Percentiles rank a stretch among this genome's conserved stretches.
phyloP scores from a whole-genome alignment of 2,888 invertebrate genomes.

The Sussaba pulchella region DNA sequence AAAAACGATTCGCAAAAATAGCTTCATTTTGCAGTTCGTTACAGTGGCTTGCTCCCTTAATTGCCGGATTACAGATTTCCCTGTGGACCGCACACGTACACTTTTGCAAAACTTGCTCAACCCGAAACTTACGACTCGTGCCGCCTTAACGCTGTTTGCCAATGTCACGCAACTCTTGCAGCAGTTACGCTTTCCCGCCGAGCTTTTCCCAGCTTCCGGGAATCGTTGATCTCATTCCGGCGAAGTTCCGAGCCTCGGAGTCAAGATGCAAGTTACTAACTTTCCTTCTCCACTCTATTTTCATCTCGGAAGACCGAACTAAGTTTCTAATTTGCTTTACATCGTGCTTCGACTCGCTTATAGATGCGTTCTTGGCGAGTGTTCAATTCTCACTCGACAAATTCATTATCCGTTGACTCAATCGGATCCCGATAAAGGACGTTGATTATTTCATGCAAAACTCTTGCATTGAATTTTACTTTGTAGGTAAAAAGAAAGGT shows the following conservation, averaged over 20 bases:
- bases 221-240: slow-evolving; percentile 13
- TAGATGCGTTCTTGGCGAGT: too few species aligned
- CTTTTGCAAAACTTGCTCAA: slow-evolving; percentile 36
- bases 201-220: background rate
- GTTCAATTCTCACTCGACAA: background rate
- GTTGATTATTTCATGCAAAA: too few species aligned
- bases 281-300: slow-evolving; percentile 44
- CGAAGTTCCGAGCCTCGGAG: background rate
- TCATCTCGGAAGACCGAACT: slow-evolving; percentile 14
- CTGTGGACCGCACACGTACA: slow-evolving; percentile 27
- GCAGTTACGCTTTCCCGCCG: background rate
- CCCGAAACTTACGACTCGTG: slow-evolving; percentile 18
- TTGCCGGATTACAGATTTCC: slow-evolving; percentile 46
- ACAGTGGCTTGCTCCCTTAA: too few species aligned
- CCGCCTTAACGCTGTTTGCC: background rate
- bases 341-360: slow-evolving; percentile 8
- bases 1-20: too few species aligned
- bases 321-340: slow-evolving; percentile 40
- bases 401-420: background rate
- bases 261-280: slow-evolving; percentile 35
- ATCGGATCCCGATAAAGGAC: too few species aligned
- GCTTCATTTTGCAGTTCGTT: too few species aligned
- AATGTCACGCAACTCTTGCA: background rate
- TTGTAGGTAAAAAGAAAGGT: too few species aligned
- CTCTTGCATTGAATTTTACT: too few species aligned